Evolutionary conservation across 2,797 vertebrate genomes (phyloP).

Genomic region (Ambastaia sidthimunki): DNA sequence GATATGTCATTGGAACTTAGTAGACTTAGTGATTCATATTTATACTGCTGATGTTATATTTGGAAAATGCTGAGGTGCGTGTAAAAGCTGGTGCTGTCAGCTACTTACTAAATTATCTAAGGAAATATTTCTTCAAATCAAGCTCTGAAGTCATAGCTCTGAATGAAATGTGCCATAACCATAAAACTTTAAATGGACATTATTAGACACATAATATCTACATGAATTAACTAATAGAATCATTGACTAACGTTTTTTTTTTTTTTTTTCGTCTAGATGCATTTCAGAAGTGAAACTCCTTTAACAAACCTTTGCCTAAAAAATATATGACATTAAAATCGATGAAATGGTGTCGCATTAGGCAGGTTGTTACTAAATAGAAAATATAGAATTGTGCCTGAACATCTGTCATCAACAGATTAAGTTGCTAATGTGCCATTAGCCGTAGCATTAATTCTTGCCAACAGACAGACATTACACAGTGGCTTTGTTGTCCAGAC

Average conservation of each 20-base stretch:
- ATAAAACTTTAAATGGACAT: background rate
- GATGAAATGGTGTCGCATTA: background rate
- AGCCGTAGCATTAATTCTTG: slow-evolving; percentile 34
- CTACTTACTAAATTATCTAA: background rate
- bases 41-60: slow-evolving; percentile 8
- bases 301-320: background rate
- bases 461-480: slow-evolving; percentile 39
- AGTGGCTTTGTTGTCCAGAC: slow-evolving; percentile 42
- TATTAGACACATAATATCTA: background rate
- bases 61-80: slow-evolving; percentile 6
- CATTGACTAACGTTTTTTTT: background rate
- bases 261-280: background rate
- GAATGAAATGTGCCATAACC: slow-evolving; percentile 1
- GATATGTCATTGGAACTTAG: background rate
- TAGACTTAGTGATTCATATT: slow-evolving; percentile 1
- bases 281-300: background rate
- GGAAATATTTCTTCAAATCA: background rate
- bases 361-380: slow-evolving; percentile 18
- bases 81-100: background rate
- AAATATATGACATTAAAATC: slow-evolving; percentile 1
- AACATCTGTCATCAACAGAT: slow-evolving; percentile 65
- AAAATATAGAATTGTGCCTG: background rate
- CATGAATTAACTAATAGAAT: background rate
- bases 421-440: slow-evolving; percentile 57
- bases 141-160: too few relatives aligned